These are phyloP conservation scores for Uromys caudimaculatus DNA, from an alignment of 2,797 vertebrate species.

Conservation along the genomic window DNA sequence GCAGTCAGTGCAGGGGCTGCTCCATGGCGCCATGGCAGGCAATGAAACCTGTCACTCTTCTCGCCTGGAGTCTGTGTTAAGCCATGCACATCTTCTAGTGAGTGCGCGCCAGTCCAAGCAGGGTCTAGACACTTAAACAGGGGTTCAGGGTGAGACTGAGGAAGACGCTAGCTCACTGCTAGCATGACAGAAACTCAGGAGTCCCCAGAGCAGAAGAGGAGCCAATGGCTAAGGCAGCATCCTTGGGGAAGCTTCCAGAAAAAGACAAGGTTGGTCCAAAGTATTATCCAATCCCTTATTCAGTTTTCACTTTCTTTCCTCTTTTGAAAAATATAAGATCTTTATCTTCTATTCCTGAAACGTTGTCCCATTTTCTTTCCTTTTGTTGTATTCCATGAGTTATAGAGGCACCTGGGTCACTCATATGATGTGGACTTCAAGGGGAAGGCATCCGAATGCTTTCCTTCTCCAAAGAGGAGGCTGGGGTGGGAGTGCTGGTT, in stretches of 20 bases:
- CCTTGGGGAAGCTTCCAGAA: background rate
- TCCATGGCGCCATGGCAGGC: background rate
- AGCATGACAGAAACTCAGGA: background rate
- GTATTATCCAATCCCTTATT: accelerated
- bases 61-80: accelerated
- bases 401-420: background rate
- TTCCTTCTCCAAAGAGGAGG: background rate
- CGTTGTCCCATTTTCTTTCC: too few species aligned
- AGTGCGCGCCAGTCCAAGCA: accelerated
- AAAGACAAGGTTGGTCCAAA: background rate
- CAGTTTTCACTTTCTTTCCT: background rate
- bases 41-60: background rate
- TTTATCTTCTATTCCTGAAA: background rate
- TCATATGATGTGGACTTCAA: background rate
- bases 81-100: accelerated
- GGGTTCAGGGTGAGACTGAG: background rate
- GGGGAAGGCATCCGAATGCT: background rate
- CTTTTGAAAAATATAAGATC: background rate
- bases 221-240: background rate
- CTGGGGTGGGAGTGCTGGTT: background rate
- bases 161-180: too few species aligned
- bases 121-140: too few species aligned
- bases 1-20: accelerated
- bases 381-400: background rate
- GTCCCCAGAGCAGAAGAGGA: background rate